Evolutionary conservation across 2,888 invertebrate genomes (phyloP), one percentile per base, ranked within the genome.

Genomic region (Orchestes rusci): DNA sequence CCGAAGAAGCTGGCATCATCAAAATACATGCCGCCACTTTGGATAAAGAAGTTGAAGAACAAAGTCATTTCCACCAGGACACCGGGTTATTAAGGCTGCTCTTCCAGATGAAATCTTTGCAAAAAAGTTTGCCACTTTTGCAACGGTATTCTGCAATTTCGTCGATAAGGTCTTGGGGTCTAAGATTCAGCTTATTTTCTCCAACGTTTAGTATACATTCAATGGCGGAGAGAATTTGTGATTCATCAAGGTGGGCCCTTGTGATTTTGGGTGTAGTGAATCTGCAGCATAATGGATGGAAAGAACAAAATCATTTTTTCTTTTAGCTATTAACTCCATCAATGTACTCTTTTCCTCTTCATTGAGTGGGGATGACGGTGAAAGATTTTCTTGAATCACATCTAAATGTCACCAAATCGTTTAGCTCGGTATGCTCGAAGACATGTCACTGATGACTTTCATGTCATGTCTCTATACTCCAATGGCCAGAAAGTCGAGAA

Each of bases 31-130:
- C 20, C 15, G 20, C 35, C 8, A 41, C 23, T 36, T 32, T 10
- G 30, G 34, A 41, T 36, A 41, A 34, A 34, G 23, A 36, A 36
- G 41, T 34, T 41, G 41, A 41, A 34, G 41, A 41, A 36, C 33
- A 41, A 28, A 41, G 41, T 19, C 34, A 33, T 36, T 41, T 41
- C 27, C 34, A 41, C 27, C 19, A 41, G 33, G 34, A 41, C 19
- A 41, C 41, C 27, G 34, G 5, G 41, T 34, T 41, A 23, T 41
- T 34, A 41, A 41, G 27, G 17, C 31, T 39, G 31, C 39, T 39
- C 31, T 39, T 39, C 32, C 39, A 39, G 15, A 39, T 39, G 19
- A 41, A 41, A 16, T 18, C 16, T 16, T 32, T 41, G 12, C 35
- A 20, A 41, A 41, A 40, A 18, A 40, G 18, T 28, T 33, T 40